Evolutionary conservation across 2,113 vertebrate genomes (phyloP).

Genomic region (Astur gentilis): DNA sequence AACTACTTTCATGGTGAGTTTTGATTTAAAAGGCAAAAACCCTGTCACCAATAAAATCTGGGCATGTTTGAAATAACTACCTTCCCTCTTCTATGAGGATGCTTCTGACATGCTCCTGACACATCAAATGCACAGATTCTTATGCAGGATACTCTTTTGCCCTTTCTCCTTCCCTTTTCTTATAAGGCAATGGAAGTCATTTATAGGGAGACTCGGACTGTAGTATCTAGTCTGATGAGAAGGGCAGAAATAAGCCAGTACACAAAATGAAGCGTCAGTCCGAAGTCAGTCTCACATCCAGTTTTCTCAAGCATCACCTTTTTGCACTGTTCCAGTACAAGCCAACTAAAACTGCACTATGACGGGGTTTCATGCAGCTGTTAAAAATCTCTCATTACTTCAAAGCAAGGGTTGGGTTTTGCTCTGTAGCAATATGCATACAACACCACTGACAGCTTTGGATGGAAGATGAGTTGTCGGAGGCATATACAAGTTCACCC

Average conservation of each 20-base stretch:
- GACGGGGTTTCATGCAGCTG: background rate
- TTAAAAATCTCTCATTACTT: background rate
- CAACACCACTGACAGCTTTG: background rate
- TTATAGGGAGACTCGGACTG: background rate
- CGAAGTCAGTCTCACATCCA: background rate
- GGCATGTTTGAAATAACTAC: background rate
- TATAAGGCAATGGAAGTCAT: background rate
- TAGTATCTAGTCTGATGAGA: background rate
- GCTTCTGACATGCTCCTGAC: background rate
- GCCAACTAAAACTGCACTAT: background rate
- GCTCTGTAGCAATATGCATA: background rate
- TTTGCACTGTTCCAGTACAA: background rate
- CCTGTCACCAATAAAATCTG: background rate
- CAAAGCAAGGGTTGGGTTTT: background rate
- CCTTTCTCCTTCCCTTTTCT: background rate
- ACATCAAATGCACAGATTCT: background rate
- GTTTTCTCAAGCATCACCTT: background rate
- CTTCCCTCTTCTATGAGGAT: background rate
- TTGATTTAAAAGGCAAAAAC: background rate
- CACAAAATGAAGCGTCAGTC: background rate
- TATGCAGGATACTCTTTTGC: background rate
- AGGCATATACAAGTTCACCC: background rate
- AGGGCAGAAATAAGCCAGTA: background rate
- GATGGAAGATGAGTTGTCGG: background rate
- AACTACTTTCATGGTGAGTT: background rate